These are phyloP conservation scores for Cyprinodon tularosa DNA, from an alignment of 2,113 vertebrate genomes.

Conservation along the genomic window DNA sequence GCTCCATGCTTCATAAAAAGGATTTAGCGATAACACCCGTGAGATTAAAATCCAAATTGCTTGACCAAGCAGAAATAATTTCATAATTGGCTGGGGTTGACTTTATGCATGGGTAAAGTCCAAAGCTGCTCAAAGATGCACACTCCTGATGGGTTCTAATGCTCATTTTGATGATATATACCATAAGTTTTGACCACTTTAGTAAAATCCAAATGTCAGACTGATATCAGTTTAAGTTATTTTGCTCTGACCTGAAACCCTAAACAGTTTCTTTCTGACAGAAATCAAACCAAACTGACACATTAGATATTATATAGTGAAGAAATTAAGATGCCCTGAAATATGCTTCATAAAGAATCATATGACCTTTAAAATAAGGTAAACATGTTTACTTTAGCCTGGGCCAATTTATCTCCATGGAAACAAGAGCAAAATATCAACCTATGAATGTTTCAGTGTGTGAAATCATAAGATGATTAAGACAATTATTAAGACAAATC, in stretches of 20 bases:
- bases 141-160: conserved; percentile 12
- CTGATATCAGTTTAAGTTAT: not conserved
- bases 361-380: not conserved
- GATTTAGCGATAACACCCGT: conserved; percentile 63
- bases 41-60: conserved; percentile 70
- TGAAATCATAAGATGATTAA: not conserved
- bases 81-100: conserved; percentile 58
- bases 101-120: conserved; percentile 34
- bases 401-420: not conserved
- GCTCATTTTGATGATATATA: not conserved
- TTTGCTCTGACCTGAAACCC: not conserved
- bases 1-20: conserved; percentile 42
- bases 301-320: not conserved
- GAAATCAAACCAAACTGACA: conserved; percentile 4
- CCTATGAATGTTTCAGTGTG: not conserved
- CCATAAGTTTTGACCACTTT: conserved; percentile 7
- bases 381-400: not conserved
- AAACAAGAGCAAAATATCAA: not conserved
- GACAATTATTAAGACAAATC: no score
- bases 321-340: not conserved
- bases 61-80: conserved; percentile 66
- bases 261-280: not conserved
- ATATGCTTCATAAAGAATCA: not conserved
- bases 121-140: conserved; percentile 35
- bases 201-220: not conserved